Base-by-base conservation (phyloP, 2,797 vertebrate genomes). In the Pseudocheirus occidentalis region DNA sequence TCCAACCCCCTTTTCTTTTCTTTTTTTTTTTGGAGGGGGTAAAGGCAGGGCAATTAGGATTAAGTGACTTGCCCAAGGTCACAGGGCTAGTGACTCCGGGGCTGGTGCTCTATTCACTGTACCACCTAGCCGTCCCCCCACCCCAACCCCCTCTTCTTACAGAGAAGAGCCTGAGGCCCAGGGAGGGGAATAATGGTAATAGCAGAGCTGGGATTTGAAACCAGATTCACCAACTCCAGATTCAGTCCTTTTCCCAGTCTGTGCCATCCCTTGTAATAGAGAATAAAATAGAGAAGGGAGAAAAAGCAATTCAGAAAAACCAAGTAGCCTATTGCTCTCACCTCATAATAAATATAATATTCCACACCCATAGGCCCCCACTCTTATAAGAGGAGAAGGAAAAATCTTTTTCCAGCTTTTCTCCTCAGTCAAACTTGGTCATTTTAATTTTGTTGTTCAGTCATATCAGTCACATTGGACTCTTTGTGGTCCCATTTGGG, bases 151-250 rank as follows among this genome's bases (percentile, higher is more conserved):
- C 16, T 21, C 34, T 66, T n/a, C n/a, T 73, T 94, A 40, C n/a
- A 53, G 9, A 50, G 62, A 50, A 27, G 46, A n/a, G 56, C 28
- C 31, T 28, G 7, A 66, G 55, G 29, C 81, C 91, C 89, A 95
- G 54, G 94, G 91, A 95, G 54, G 3, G 95, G 66, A 28, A 90
- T 29, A 90, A 16, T 73, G 53, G 40, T 92, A 94, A 94, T 40
- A 10, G 54, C 46, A 94, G n/a, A 87, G 1, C 53, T 50, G 96
- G 52, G 56, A 87, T 52, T 62, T 93, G 73, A 92, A 91, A 5
- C 62, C 73, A 62, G 91, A 89, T 92, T 90, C 53, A 55, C 16
- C 73, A n/a, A 50, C 4, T 94, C 95, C 90, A 91, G 66, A 96
- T 62, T 34, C 53, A 34, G n/a, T 57, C 81, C 18, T 55, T 59